Evolutionary conservation across 2,888 invertebrate genomes (phyloP), one percentile per base, ranked within the genome.

Genomic region (Hirtodrosophila histrioides): DNA sequence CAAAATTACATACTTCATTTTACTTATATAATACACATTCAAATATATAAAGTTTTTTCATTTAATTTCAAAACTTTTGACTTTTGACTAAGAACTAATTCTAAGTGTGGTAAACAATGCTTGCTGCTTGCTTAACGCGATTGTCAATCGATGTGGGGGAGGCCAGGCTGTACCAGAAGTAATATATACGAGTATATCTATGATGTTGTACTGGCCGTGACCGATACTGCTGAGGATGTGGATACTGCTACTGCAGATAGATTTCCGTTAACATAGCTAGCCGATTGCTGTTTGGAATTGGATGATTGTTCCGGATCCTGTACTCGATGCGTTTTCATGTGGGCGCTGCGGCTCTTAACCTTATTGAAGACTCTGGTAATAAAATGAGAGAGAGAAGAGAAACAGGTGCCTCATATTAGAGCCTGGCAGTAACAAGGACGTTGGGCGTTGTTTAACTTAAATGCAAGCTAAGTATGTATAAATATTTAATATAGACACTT

Each of bases 301-400:
- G 78, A 67, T 57, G 75, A 75, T 51, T 79, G 94, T 92, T 96
- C 96, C 92, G 95, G 94, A 93, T 97, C 97, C 92, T 96, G 95
- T 88, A 97, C 96, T 91, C 97, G 95, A 93, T 99, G 99, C 83
- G 98, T 98, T 93, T 99, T 99, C 99, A 99, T 99, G 93, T 99
- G 99, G 78, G 99, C 99, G 93, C 98, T 99, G 93, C 99, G 95
- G 94, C 98, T 99, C 94, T 98, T 98, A 91, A 98, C 97, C 94
- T 98, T 98, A 93, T 95, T 95, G 94, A 98, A 98, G 92, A 98
- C 95, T 94, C 98, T 98, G 95, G 86, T 94, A 82, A 37, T 17
- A 17, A 17, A 17, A 17, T n/a, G n/a, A 49, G 36, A 31, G 24
- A 58, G 9, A 56, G 41, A 39, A 48, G 27, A 48, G 9, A 31